Evolutionary conservation across 2,888 invertebrate species (phyloP), one percentile per base, ranked within the genome.

Genomic region (Trimorus sp.): DNA sequence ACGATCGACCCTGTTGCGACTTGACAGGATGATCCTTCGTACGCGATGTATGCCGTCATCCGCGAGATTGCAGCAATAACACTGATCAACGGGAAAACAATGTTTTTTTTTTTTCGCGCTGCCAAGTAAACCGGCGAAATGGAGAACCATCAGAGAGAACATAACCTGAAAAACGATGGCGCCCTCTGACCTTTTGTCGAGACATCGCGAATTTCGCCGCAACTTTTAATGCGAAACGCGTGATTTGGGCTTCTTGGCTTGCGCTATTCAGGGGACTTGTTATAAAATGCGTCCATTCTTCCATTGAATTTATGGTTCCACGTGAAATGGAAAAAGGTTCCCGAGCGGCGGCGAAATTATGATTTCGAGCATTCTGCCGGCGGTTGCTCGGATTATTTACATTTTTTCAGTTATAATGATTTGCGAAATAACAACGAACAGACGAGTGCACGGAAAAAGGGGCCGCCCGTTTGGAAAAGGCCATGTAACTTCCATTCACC

Each of bases 21-120:
- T 63, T 75, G 70, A 68, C 63, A 36, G 56, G 71, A 56, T 71
- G 71, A 81, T 81, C 62, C 70, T 49, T 76, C 68, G 48, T 65
- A 45, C 37, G 36, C 36, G 14, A 36, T 59, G 60, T 66, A 59
- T 53, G 53, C 60, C 36, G 51, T 54, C 62, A 60, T 76, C 53
- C 56, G 49, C 63, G 53, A 54, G 71, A 78, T 65, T 59, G 71
- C 26, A 60, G 59, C 70, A 71, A 78, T 78, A 78, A 71, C 54
- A 66, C 71, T 66, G 71, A 78, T 71, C 71, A 71, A 51, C 76
- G 69, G 14, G 38, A 60, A 60, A 40, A 54, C 51, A 36, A 53
- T 71, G 78, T 70, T 70, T 66, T 65, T 78, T 78, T 71, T 78
- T 71, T 71, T 65, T 71, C 66, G 60, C 26, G 26, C 4, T 26